Base-by-base conservation (phyloP, 2,113 vertebrate genomes). In the Oxygymnocypris stewartii region DNA sequence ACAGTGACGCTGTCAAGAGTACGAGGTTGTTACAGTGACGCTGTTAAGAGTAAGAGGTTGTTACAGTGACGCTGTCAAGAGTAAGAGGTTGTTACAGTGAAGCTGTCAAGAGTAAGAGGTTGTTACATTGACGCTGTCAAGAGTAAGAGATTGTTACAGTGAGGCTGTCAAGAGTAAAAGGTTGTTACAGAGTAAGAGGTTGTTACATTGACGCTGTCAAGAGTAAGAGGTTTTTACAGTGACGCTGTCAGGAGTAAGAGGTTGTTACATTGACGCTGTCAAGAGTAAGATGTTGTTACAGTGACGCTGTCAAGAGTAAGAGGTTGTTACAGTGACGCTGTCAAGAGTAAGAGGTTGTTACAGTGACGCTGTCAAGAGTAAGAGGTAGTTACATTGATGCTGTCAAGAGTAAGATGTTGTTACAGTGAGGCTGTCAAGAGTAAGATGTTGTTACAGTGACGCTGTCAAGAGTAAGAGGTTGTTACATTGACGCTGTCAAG, bases 1-100 rank as follows among this genome's bases (percentile, higher is more conserved):
- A 65, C 25, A 2, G 11, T 65, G 61, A 65, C 0, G 0, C n/a
- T 6, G 0, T 28, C 11, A 13, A 10, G 9, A 63, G 11, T 63
- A 12, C 6, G 11, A 0, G 61, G 1, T 12, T 8, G 10, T 25
- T 9, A n/a, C n/a, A 3, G 2, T 61, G 54, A 57, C 2, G 0
- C 18, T 57, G 18, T 57, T 6, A 23, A 6, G 18, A 57, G 0
- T 23, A 3, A 61, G 23, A 9, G 8, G 23, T 61, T 1, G 59
- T 61, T 23, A 61, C n/a, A 16, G 8, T 61, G 9, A 61, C 0
- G 57, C 23, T 11, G 57, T 61, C 57, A 61, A 9, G 2, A 59
- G 7, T 59, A 8, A 59, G 57, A 1, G 20, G 57, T 42, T 42
- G 1, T 59, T 23, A 23, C 23, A 16, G 5, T 59, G 20, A 59